These are phyloP conservation scores for Aurelia aurita complex sp. Pacific DNA, from an alignment of 30 jellyfish, hydroid and myxozoan genomes.

Conservation along the genomic window DNA sequence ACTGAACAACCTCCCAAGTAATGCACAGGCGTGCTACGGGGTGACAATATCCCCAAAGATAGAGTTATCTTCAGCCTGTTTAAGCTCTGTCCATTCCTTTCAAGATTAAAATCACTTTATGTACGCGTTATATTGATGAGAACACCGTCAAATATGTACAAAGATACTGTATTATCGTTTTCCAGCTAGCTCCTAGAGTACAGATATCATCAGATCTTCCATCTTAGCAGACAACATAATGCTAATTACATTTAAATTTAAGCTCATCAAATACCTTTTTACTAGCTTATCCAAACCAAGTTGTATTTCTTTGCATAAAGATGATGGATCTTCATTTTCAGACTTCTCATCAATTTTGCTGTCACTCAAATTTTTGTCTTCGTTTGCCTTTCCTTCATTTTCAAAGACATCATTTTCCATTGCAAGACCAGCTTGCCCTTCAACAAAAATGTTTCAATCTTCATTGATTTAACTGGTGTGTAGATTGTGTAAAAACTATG, in stretches of 20 bases:
- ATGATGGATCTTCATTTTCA: neutral
- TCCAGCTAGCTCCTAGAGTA: no score
- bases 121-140: no score
- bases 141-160: no score
- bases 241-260: neutral
- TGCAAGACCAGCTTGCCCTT: constrained; percentile 4
- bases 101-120: no score
- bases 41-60: no score
- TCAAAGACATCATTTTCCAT: constrained; percentile 14
- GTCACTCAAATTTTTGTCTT: neutral
- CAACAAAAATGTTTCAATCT: neutral
- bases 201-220: no score
- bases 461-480: neutral
- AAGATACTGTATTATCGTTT: no score
- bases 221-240: no score
- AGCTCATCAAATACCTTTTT: neutral
- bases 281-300: constrained; percentile 14
- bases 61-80: no score
- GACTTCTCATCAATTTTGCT: constrained; percentile 5
- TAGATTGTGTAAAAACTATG: neutral
- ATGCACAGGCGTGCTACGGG: no score
- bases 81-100: no score
- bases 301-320: constrained; percentile 21
- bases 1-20: no score
- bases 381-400: constrained; percentile 8